Conservation (phyloP, 2,888 invertebrate species). For the Drosophila mercatorum region DNA sequence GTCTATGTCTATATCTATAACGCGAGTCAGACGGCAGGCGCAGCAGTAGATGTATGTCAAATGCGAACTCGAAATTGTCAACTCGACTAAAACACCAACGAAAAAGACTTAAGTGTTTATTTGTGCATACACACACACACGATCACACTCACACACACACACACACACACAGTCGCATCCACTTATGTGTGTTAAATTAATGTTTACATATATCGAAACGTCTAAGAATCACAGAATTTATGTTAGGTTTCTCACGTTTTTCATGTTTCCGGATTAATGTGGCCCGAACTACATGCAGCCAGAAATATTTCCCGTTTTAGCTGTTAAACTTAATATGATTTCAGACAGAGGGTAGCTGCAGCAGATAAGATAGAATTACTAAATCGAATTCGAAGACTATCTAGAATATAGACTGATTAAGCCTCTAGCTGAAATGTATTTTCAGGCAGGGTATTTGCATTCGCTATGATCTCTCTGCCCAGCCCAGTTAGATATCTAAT, state of each 20-base stretch:
- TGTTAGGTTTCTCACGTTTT: conserved; percentile 83
- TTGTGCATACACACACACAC: conserved; percentile 16
- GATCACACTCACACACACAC: conserved; percentile 15
- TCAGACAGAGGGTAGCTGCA: neutral
- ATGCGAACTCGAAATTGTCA: conserved; percentile 77
- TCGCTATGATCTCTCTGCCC: neutral
- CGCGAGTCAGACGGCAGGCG: conserved; percentile 19
- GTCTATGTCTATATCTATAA: conserved; percentile 33
- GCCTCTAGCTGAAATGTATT: neutral
- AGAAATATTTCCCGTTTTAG: conserved; percentile 22
- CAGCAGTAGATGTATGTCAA: conserved; percentile 73
- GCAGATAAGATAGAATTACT: no score
- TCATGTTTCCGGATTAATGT: conserved; percentile 81
- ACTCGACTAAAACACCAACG: conserved; percentile 65
- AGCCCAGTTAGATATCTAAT: conserved; percentile 2
- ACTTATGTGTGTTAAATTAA: conserved; percentile 54
- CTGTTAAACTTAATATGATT: conserved; percentile 2
- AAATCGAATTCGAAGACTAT: no score
- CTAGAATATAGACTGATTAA: no score
- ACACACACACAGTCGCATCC: conserved; percentile 34
- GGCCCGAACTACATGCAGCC: conserved; percentile 53
- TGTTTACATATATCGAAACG: conserved; percentile 42
- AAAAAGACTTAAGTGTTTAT: conserved; percentile 72
- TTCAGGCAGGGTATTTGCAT: neutral
- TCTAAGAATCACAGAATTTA: conserved; percentile 48